Conservation (phyloP, 2,113 vertebrate genomes). For the Pimephales promelas region DNA sequence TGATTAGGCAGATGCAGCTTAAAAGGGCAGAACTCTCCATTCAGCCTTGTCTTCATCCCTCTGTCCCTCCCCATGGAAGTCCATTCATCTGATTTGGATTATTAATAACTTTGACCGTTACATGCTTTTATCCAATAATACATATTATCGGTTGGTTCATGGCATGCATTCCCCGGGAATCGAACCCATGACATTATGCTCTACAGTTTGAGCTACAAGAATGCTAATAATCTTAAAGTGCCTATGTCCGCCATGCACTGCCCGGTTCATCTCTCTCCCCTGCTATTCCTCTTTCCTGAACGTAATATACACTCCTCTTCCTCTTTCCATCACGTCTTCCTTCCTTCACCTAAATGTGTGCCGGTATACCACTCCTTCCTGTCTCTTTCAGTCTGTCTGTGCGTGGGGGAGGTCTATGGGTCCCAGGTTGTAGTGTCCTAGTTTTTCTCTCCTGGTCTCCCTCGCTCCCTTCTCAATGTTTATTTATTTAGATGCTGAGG, state of each 20-base stretch:
- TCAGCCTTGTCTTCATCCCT: neutral
- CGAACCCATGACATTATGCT: no score
- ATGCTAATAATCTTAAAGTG: conserved; percentile 47
- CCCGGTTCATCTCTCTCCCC: conserved; percentile 26
- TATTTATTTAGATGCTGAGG: conserved; percentile 48
- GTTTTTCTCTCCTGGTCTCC: conserved; percentile 39
- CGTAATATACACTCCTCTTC: neutral
- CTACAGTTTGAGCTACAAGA: no score
- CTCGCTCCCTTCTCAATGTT: conserved; percentile 27
- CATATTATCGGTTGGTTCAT: no score
- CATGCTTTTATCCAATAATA: no score
- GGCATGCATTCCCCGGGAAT: no score
- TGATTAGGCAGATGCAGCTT: conserved; percentile 11
- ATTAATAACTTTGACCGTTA: conserved; percentile 30
- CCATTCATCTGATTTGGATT: conserved; percentile 34
- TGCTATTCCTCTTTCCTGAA: neutral
- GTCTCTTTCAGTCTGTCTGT: neutral
- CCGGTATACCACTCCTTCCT: conserved; percentile 9
- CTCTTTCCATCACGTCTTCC: conserved; percentile 50
- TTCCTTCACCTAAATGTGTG: conserved; percentile 9
- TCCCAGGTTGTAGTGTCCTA: conserved; percentile 57
- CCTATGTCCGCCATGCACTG: conserved; percentile 34
- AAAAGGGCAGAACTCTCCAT: neutral
- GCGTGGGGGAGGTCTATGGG: conserved; percentile 30
- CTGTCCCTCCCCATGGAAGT: conserved; percentile 1